Conservation (phyloP, 2,888 invertebrate species). For the Amphipoea lucens region DNA sequence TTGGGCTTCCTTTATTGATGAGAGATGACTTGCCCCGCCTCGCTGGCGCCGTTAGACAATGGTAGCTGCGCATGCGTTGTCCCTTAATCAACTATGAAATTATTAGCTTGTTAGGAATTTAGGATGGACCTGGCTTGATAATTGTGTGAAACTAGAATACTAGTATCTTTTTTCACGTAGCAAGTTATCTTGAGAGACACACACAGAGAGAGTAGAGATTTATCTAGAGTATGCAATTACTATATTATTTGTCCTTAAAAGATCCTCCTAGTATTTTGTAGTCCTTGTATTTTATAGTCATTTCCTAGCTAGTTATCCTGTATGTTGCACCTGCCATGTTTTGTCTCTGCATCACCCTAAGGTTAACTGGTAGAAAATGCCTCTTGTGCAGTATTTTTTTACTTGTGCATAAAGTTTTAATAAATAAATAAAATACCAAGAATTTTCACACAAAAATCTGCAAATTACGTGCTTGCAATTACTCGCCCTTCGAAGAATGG, state of each 20-base stretch:
- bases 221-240: neutral
- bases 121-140: neutral
- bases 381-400: too few relatives aligned
- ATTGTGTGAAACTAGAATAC: neutral
- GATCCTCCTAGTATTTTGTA: too few relatives aligned
- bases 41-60: conserved; percentile 78
- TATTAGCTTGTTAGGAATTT: conserved; percentile 11
- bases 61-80: conserved; percentile 67
- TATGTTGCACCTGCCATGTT: too few relatives aligned
- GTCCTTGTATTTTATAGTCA: too few relatives aligned
- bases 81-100: conserved; percentile 62
- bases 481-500: neutral
- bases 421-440: too few relatives aligned
- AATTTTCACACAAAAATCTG: neutral
- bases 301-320: too few relatives aligned
- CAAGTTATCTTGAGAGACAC: neutral
- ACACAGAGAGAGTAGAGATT: neutral
- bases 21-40: conserved; percentile 83
- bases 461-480: neutral
- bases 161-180: neutral
- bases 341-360: too few relatives aligned
- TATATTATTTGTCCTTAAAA: neutral
- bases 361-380: too few relatives aligned
- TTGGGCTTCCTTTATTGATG: conserved; percentile 87
- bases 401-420: too few relatives aligned